Conservation (phyloP, 2,113 vertebrate genomes). For the Mixornis gularis region DNA sequence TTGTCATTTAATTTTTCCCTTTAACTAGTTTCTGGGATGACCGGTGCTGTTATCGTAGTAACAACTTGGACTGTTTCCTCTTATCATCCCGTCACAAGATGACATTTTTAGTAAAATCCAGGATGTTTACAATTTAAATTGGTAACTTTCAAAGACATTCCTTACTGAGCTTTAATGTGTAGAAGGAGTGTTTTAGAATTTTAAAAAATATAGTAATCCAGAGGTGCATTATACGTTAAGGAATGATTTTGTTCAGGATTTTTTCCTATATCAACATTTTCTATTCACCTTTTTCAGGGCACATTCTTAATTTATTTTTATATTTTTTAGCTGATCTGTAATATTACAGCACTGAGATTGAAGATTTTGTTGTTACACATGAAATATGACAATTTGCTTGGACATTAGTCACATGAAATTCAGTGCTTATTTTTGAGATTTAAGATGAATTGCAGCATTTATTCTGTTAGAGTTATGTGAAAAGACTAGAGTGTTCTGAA, state of each 20-base stretch:
- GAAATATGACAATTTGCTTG: not conserved
- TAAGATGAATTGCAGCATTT: not conserved
- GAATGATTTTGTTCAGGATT: not conserved
- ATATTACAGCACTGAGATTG: not conserved
- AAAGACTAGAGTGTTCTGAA: not conserved
- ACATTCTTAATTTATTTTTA: not conserved
- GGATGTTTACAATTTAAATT: not conserved
- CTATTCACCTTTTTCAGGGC: not conserved
- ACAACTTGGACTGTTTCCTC: not conserved
- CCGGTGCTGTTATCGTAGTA: not conserved
- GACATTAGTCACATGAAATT: not conserved
- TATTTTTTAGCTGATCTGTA: not conserved
- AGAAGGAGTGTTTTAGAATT: not conserved
- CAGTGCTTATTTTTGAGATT: not conserved
- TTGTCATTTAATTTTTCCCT: not conserved
- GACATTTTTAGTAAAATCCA: not conserved
- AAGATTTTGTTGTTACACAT: not conserved
- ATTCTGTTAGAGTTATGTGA: not conserved
- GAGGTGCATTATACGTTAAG: not conserved
- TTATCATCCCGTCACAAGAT: not conserved
- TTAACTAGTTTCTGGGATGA: not conserved
- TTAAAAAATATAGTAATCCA: not conserved
- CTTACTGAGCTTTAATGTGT: not conserved
- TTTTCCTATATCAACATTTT: not conserved
- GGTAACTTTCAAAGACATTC: not conserved